Evolutionary conservation across 2,888 invertebrate genomes (phyloP).

Genomic region (Muscina levida): DNA sequence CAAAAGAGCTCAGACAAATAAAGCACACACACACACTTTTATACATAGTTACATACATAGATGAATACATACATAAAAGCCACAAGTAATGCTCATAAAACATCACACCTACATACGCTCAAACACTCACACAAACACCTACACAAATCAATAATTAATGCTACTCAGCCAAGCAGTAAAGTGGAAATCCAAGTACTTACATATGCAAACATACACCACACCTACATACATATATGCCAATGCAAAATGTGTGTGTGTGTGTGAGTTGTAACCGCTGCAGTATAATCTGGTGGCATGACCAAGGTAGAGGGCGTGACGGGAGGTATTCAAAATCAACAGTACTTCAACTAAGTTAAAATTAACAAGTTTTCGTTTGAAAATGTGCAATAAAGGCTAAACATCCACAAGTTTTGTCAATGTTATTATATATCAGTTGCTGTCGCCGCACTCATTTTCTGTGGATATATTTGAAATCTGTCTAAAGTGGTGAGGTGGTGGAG

Average conservation of each 20-base stretch:
- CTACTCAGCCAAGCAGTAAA: slow-evolving; percentile 22
- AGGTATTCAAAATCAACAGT: too few relatives aligned
- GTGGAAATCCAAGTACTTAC: not conserved
- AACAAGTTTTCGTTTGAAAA: slow-evolving; percentile 5
- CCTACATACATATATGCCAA: not conserved
- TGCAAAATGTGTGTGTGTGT: not conserved
- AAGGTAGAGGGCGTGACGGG: not conserved
- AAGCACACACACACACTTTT: not conserved
- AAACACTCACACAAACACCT: not conserved
- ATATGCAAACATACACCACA: not conserved
- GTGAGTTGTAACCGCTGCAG: not conserved
- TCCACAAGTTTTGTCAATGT: slow-evolving; percentile 18
- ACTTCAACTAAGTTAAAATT: slow-evolving; percentile 2
- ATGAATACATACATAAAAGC: not conserved
- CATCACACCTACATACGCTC: not conserved
- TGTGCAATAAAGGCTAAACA: slow-evolving; percentile 7
- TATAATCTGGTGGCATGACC: not conserved
- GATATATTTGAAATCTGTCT: too few relatives aligned
- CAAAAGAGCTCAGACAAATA: not conserved
- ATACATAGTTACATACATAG: not conserved
- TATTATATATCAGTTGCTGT: not conserved
- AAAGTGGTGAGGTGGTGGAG: not conserved
- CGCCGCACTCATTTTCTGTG: too few relatives aligned
- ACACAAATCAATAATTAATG: slow-evolving; percentile 25
- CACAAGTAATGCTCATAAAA: not conserved